Conservation (phyloP, 2,888 invertebrate species). For the Sesia apiformis region DNA sequence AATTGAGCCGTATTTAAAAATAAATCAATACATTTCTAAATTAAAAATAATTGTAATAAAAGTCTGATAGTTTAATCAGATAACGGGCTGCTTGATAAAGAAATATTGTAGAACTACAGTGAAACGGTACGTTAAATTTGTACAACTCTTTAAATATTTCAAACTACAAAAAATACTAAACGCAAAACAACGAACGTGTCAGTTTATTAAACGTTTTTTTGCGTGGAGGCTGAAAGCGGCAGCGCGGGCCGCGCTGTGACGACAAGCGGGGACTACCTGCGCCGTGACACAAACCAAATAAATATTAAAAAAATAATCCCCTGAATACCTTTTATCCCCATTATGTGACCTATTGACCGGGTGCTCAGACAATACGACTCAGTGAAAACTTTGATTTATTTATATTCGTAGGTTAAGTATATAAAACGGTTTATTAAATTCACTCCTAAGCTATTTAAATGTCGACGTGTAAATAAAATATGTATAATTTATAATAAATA, state of each 20-base stretch:
- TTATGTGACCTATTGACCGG: slow-evolving; percentile 41
- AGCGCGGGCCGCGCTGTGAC: slow-evolving; percentile 13
- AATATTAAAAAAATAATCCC: slow-evolving; percentile 10
- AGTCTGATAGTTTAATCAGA: too few relatives aligned
- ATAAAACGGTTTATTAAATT: slow-evolving; percentile 50
- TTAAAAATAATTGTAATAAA: too few relatives aligned
- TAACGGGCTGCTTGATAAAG: too few relatives aligned
- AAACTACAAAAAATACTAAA: slow-evolving; percentile 2
- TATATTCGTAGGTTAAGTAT: slow-evolving; percentile 64
- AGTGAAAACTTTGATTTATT: slow-evolving; percentile 58
- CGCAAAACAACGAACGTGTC: slow-evolving; percentile 21
- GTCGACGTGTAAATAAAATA: too few relatives aligned
- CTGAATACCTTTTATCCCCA: slow-evolving; percentile 10
- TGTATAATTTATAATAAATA: too few relatives aligned
- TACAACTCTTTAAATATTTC: background rate
- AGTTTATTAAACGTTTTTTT: slow-evolving; percentile 16
- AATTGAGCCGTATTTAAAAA: too few relatives aligned
- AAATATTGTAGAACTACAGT: too few relatives aligned
- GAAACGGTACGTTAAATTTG: too few relatives aligned
- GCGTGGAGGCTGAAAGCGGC: slow-evolving; percentile 5
- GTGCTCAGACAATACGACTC: slow-evolving; percentile 53
- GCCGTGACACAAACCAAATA: slow-evolving; percentile 11
- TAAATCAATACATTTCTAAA: too few relatives aligned
- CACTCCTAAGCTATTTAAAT: too few relatives aligned
- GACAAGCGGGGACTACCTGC: slow-evolving; percentile 12